Evolutionary conservation across 2,113 vertebrate genomes (phyloP).

Genomic region (Formicarius rufipectus): DNA sequence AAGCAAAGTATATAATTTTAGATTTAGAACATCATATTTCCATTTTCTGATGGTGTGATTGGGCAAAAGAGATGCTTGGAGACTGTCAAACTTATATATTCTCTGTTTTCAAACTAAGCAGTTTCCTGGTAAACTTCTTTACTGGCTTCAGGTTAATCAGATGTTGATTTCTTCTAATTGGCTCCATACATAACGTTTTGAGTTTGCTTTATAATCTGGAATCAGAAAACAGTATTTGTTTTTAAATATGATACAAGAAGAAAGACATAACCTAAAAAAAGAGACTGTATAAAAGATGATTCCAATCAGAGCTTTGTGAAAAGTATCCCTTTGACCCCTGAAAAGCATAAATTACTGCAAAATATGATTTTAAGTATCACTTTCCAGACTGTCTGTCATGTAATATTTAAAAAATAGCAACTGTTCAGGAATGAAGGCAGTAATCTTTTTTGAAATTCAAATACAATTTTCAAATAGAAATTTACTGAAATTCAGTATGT

Average conservation of each 20-base stretch:
- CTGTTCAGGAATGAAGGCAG: neutral
- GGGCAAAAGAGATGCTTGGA: neutral
- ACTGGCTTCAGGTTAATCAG: neutral
- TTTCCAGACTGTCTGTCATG: slow-evolving; percentile 53
- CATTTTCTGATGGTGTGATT: neutral
- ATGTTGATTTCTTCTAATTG: neutral
- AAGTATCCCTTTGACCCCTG: slow-evolving; percentile 14
- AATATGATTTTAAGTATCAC: slow-evolving; percentile 52
- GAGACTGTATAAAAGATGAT: neutral
- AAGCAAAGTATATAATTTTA: neutral
- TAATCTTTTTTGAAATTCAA: slow-evolving; percentile 44
- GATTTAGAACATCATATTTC: neutral
- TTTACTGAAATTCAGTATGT: slow-evolving; percentile 16
- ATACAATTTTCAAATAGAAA: slow-evolving; percentile 6
- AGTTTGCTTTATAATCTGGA: neutral
- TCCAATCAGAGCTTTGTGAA: slow-evolving; percentile 37
- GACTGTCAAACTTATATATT: neutral
- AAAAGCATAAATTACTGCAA: neutral
- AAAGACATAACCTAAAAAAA: neutral
- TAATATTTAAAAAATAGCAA: slow-evolving; percentile 14
- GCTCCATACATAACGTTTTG: neutral
- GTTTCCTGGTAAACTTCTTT: neutral
- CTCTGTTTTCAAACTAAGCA: neutral
- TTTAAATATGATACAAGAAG: neutral
- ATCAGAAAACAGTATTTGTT: neutral